These are phyloP conservation scores for Sarcophaga subvicina DNA, from an alignment of 2,888 invertebrate genomes.

Conservation along the genomic window DNA sequence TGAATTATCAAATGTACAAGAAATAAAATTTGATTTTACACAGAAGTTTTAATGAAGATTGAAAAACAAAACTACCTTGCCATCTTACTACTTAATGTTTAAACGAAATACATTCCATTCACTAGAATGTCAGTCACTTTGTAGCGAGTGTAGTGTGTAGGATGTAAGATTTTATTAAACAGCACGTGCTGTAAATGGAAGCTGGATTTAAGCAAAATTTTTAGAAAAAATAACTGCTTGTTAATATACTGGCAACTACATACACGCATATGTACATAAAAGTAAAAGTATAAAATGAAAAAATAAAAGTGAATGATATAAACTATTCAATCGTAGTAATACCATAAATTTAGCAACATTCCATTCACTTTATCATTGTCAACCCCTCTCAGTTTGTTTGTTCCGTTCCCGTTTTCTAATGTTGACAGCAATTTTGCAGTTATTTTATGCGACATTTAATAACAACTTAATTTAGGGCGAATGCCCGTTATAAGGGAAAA, in stretches of 20 bases:
- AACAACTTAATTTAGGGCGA: constrained; percentile 57
- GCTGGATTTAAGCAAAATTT: constrained; percentile 43
- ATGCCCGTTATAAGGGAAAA: constrained; percentile 14
- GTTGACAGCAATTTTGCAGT: constrained; percentile 57
- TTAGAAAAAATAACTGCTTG: constrained; percentile 19
- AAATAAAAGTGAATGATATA: constrained; percentile 10
- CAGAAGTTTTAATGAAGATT: too few relatives aligned
- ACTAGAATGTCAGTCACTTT: too few relatives aligned
- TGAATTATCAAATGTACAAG: too few relatives aligned
- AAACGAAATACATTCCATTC: too few relatives aligned
- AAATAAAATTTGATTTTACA: too few relatives aligned
- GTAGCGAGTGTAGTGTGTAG: too few relatives aligned
- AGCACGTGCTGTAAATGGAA: constrained; percentile 55
- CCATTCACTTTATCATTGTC: neutral
- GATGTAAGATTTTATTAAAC: constrained; percentile 31
- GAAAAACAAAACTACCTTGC: too few relatives aligned
- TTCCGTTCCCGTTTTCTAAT: neutral
- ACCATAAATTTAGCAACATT: constrained; percentile 48
- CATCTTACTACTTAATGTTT: too few relatives aligned
- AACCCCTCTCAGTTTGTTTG: neutral
- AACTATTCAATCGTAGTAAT: constrained; percentile 55
- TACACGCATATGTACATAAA: neutral
- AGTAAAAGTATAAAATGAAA: neutral
- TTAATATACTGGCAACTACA: neutral
- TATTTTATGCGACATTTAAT: constrained; percentile 58